Base-by-base conservation (phyloP, 2,797 vertebrate species). In the Sardinella longiceps region DNA sequence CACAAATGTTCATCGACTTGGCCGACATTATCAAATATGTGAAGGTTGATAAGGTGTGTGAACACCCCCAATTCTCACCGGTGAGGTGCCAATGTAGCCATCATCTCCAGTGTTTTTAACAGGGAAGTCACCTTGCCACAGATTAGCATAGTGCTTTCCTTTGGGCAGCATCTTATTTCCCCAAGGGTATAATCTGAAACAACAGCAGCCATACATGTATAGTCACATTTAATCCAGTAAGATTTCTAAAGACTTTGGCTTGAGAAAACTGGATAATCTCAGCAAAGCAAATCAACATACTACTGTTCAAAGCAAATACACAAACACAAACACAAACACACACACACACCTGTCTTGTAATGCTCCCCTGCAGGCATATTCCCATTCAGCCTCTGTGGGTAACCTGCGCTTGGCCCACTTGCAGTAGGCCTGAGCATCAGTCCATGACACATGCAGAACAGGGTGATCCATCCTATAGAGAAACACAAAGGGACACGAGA, bases 61-160 rank as follows among this genome's bases (percentile, higher is more conserved):
- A 45, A 45, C 7, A 88, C n/a, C n/a, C n/a, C n/a, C n/a, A n/a
- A n/a, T n/a, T 82, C 85, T 93, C 85, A 95, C 94, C 51, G 94
- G 94, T 63, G 96, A 96, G 0, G 97, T 97, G 87, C 95, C 95
- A 83, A 83, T 88, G 90, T 95, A 97, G 3, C 98, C 98, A 1
- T 99, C 98, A 82, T 98, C 97, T 48, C 89, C 98, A 0, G 96
- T 96, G 94, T 99, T 97, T 33, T 90, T 93, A 23, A 88, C 89
- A 0, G 98, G 98, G 90, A 99, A 99, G 0, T 96, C 93, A 56
- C 98, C 98, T 90, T 99, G 98, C 98, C 98, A 99, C 82, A 98
- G 90, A 86, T 99, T 99, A 88, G 97, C 95, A 12, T 96, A 98
- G 88, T 99, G 97, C 2, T 95, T 92, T 28, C 96, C 97, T 90